phyloP scores from a whole-genome alignment of 2,113 vertebrate species.

The Corythaixoides concolor region DNA sequence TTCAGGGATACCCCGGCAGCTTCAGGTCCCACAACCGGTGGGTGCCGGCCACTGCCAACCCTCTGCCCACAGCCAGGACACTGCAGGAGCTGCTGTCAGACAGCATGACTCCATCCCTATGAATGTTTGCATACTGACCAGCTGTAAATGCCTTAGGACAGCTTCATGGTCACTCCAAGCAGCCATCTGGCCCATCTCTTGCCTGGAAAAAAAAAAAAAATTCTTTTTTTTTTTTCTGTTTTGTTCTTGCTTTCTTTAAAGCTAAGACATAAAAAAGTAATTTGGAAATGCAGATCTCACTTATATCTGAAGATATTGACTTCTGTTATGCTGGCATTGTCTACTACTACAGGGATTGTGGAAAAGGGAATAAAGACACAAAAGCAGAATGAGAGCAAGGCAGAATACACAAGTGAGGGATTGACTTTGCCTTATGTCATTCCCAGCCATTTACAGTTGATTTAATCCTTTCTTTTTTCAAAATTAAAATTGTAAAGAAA shows the following conservation, averaged over 20 bases:
- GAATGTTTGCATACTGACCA: neutral
- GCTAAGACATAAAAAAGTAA: neutral
- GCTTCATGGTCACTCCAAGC: neutral
- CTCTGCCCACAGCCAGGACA: neutral
- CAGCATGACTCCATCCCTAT: neutral
- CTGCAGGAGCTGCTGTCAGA: neutral
- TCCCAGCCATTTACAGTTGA: neutral
- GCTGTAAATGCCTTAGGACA: neutral
- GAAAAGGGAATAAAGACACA: neutral
- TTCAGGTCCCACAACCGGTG: accelerated
- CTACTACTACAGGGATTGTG: neutral
- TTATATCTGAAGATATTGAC: neutral
- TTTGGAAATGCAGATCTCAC: neutral
- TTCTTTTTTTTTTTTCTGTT: neutral
- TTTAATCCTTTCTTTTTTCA: neutral
- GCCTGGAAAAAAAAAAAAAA: neutral
- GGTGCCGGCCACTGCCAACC: accelerated
- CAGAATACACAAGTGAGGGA: neutral
- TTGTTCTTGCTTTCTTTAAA: neutral
- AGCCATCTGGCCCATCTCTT: neutral
- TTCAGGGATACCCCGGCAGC: neutral
- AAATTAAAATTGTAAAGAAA: neutral
- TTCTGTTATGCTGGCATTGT: neutral
- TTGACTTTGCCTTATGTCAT: neutral
- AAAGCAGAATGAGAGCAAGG: neutral